Evolutionary conservation across 2,797 vertebrate genomes (phyloP), one percentile per base, ranked within the genome.

Genomic region (Sebastiscus tertius): DNA sequence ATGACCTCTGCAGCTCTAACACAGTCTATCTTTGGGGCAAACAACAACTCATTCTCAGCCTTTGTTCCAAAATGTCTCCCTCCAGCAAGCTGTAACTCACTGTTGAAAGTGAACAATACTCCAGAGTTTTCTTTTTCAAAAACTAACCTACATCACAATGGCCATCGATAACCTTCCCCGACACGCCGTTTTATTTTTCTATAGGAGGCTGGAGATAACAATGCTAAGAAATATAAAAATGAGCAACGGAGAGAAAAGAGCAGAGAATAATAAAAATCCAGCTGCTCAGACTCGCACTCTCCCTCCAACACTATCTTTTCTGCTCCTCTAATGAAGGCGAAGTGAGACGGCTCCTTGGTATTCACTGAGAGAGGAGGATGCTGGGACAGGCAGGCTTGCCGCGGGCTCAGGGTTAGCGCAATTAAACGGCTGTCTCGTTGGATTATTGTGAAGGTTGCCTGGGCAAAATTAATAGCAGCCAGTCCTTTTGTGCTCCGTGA

Each of bases 351-450:
- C 88, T 89, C 79, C 85, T 92, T 88, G 90, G 86, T 93, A 91
- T 92, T 92, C 90, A 86, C 63, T 7, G 69, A 75, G 81, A 88
- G 79, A 77, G 80, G 65, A 81, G 85, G 76, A 80, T 2, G 79
- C 77, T 61, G 54, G 83, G 84, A 86, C 80, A 85, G 80, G 54
- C 73, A 42, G 66, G 73, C 78, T 81, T 6, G 78, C 92, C 56
- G 65, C 63, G 3, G 79, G 86, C 84, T 89, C 85, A 79, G 87
- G 91, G 91, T 92, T 90, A 83, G 87, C 72, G 85, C 88, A 94
- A 95, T 94, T 95, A 95, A 95, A 94, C 76, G 70, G 76, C 90
- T 91, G 93, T 93, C 94, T 93, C 65, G 59, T 89, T 82, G 90
- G 91, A 90, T 94, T 94, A 93, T 91, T 89, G 78, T 88, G 87